Evolutionary conservation across 2,797 vertebrate genomes (phyloP).

Genomic region (Danio tinwini): DNA sequence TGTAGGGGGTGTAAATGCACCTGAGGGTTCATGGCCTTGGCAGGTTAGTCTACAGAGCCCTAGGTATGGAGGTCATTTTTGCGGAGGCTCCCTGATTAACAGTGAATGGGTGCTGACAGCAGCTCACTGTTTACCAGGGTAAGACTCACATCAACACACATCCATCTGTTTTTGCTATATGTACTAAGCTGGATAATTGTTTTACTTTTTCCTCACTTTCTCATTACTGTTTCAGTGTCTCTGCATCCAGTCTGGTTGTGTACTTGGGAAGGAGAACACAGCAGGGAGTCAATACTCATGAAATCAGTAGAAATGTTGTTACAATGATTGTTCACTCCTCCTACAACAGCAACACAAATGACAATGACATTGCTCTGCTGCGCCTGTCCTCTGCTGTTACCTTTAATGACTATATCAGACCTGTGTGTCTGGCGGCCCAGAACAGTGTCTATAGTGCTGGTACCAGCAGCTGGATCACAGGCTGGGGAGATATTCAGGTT

Average conservation of each 20-base stretch:
- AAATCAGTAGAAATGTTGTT: slow-evolving; percentile 24
- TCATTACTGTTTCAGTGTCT: background rate
- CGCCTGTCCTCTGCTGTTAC: slow-evolving; percentile 47
- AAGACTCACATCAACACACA: background rate
- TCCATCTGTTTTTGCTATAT: background rate
- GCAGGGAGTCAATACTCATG: slow-evolving; percentile 1
- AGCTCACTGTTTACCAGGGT: slow-evolving; percentile 51
- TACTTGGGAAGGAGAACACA: slow-evolving; percentile 47
- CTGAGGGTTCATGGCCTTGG: slow-evolving; percentile 52
- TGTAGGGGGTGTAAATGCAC: slow-evolving; percentile 44
- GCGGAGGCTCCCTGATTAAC: slow-evolving; percentile 56
- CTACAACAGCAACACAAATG: slow-evolving; percentile 37
- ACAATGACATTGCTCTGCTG: slow-evolving; percentile 61
- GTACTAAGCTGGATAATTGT: background rate
- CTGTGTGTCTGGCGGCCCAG: slow-evolving; percentile 70
- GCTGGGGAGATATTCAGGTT: slow-evolving; percentile 48
- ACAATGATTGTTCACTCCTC: slow-evolving; percentile 21
- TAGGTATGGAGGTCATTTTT: slow-evolving; percentile 33
- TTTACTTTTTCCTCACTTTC: background rate
- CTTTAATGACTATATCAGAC: slow-evolving; percentile 66
- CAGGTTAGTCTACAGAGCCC: slow-evolving; percentile 49
- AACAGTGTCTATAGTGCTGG: slow-evolving; percentile 31
- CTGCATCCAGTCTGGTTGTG: background rate
- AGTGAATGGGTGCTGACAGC: slow-evolving; percentile 50
- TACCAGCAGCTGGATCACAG: slow-evolving; percentile 57